These are phyloP conservation scores for Anser brachyrhynchus DNA, from an alignment of 2,113 vertebrate species.

Conservation along the genomic window DNA sequence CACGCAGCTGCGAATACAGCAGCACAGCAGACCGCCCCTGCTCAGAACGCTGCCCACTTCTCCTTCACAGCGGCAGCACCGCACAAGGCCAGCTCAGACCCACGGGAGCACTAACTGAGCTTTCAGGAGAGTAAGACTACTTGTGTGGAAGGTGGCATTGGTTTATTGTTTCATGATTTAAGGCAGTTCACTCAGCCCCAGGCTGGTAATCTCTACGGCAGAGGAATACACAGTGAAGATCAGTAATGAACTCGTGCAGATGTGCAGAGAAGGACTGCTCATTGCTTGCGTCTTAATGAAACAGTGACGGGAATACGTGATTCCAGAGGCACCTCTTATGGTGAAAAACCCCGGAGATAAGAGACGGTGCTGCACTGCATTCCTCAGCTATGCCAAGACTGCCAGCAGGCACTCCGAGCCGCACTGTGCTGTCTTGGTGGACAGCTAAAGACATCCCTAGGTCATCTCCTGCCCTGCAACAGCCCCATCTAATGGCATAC, in stretches of 20 bases:
- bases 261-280: neutral
- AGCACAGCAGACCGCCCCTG: neutral
- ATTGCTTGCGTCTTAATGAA: neutral
- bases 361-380: neutral
- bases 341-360: neutral
- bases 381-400: rapidly evolving
- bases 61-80: neutral
- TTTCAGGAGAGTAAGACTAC: neutral
- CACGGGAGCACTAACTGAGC: neutral
- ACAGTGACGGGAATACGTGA: neutral
- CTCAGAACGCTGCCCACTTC: neutral
- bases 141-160: neutral
- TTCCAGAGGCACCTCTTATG: neutral
- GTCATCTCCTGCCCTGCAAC: neutral
- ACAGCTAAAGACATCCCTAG: rapidly evolving
- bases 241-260: neutral
- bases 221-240: neutral
- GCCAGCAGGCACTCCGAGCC: neutral
- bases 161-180: neutral
- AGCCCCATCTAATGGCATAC: slow-evolving; percentile 53
- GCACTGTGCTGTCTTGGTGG: rapidly evolving
- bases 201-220: neutral
- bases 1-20: neutral
- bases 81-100: neutral
- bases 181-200: neutral